These are phyloP conservation scores for Pedionomus torquatus DNA, from an alignment of 2,113 vertebrate species.

Conservation along the genomic window DNA sequence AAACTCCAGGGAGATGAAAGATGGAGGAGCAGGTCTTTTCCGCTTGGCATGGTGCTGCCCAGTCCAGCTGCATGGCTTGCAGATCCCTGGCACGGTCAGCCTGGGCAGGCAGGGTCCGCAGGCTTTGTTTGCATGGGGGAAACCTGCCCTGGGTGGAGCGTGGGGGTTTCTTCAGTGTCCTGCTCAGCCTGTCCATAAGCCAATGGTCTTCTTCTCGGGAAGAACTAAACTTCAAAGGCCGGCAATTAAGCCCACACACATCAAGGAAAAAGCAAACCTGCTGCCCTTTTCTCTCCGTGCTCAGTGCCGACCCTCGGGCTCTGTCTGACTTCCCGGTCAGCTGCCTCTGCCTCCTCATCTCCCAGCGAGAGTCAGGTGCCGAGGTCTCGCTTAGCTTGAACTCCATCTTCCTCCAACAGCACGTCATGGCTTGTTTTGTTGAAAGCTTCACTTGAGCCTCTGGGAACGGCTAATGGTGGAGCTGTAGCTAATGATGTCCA, in stretches of 20 bases:
- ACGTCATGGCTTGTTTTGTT: accelerated
- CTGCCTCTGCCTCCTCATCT: not conserved
- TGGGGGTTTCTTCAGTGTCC: not conserved
- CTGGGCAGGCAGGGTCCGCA: not conserved
- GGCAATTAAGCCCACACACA: conserved; percentile 35
- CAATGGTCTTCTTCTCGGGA: not conserved
- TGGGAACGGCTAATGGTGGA: not conserved
- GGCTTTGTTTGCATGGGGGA: accelerated
- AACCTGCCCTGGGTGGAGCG: not conserved
- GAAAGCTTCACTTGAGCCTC: not conserved
- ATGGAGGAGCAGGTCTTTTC: not conserved
- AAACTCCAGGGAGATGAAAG: not conserved
- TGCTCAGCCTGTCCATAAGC: not conserved
- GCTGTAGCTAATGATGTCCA: not conserved
- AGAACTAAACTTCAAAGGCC: conserved; percentile 17
- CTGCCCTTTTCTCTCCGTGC: not conserved
- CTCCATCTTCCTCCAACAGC: not conserved
- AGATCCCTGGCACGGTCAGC: not conserved
- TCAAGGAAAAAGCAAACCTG: conserved; percentile 11
- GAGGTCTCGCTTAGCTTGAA: not conserved
- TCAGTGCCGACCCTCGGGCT: not conserved
- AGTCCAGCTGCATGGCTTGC: not conserved
- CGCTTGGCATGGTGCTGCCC: not conserved
- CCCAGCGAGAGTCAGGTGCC: accelerated
- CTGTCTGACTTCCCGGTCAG: not conserved